Evolutionary conservation across 2,113 vertebrate genomes (phyloP).

Genomic region (Dipodomys ordii): DNA sequence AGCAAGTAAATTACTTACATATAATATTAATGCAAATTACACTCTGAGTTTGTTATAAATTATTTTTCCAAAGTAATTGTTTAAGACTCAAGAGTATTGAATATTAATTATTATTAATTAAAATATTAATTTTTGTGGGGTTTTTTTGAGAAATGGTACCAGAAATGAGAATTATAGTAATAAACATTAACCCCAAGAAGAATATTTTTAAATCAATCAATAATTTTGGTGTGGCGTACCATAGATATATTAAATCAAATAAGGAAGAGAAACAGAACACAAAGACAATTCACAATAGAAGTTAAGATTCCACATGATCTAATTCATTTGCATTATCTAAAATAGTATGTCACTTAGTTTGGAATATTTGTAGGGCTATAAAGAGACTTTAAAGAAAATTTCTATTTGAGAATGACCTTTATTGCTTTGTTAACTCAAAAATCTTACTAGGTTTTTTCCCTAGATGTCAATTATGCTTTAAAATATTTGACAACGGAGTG

Average conservation of each 20-base stretch:
- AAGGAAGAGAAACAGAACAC: not conserved
- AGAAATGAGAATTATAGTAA: not conserved
- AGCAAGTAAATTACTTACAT: not conserved
- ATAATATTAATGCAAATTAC: not conserved
- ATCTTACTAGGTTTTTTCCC: not conserved
- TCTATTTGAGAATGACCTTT: not conserved
- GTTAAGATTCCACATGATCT: not conserved
- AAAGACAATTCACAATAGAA: not conserved
- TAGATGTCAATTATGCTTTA: not conserved
- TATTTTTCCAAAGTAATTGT: not conserved
- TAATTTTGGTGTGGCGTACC: not conserved
- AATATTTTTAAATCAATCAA: not conserved
- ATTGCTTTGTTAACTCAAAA: not conserved
- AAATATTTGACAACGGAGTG: slow-evolving; percentile 13
- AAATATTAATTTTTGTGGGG: too few species aligned
- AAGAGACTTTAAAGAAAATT: not conserved
- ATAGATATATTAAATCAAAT: not conserved
- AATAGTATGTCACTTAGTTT: not conserved
- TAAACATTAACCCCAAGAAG: not conserved
- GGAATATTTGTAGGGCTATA: not conserved
- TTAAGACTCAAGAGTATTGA: not conserved
- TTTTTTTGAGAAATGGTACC: not conserved
- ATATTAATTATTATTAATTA: not conserved
- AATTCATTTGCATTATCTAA: not conserved
- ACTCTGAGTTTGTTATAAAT: not conserved